Evolutionary conservation across 2,888 invertebrate species (phyloP).

Genomic region (Thelaira solivaga): DNA sequence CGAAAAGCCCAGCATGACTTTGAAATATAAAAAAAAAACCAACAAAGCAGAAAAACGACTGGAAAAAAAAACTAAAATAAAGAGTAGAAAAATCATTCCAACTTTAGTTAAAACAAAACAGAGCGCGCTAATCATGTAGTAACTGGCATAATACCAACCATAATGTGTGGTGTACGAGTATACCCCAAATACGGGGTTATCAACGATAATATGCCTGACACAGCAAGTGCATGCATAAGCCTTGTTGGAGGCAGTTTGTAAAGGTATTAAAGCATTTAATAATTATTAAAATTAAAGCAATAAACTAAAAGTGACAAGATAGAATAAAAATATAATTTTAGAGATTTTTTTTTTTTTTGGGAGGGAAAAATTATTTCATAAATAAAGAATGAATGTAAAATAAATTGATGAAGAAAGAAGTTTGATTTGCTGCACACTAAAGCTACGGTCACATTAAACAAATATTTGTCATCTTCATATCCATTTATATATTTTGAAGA

Average conservation of each 20-base stretch:
- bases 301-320: no score
- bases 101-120: constrained; percentile 33
- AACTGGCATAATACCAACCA: constrained; percentile 17
- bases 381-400: no score
- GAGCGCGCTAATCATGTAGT: constrained; percentile 38
- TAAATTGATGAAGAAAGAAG: no score
- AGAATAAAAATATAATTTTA: not conserved
- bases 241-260: not conserved
- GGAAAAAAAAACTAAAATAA: not conserved
- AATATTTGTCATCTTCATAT: no score
- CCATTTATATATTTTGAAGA: no score
- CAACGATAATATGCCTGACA: constrained; percentile 23
- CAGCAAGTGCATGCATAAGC: constrained; percentile 43
- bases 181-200: constrained; percentile 20
- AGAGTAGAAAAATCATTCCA: constrained; percentile 4
- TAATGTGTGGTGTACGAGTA: not conserved
- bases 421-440: no score
- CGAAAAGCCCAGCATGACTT: constrained; percentile 54
- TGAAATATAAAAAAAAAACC: constrained; percentile 23
- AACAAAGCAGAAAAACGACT: no score
- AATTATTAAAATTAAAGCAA: not conserved
- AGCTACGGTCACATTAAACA: no score
- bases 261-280: constrained; percentile 8
- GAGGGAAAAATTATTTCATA: no score
- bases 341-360: no score